Evolutionary conservation across 2,797 vertebrate genomes (phyloP).

Genomic region (Micrastur ruficollis): DNA sequence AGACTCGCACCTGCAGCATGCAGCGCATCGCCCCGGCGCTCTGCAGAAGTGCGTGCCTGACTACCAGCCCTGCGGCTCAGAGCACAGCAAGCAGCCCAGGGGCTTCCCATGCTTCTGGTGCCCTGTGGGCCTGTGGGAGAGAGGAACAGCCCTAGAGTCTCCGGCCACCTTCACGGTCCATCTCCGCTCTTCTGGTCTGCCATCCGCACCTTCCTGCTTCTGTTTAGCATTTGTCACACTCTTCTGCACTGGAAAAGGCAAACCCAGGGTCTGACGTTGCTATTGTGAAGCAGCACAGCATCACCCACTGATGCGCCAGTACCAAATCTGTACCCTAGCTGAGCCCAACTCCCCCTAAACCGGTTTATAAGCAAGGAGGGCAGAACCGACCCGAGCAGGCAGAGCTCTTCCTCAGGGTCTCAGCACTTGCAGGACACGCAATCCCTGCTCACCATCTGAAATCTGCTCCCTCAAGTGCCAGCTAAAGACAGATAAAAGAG

Average conservation of each 20-base stretch:
- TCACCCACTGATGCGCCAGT: too few species aligned
- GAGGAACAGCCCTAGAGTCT: background rate
- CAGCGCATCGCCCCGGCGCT: background rate
- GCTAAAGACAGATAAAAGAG: background rate
- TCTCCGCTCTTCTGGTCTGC: background rate
- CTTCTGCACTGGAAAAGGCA: background rate
- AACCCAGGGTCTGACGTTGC: background rate
- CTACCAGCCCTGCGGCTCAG: background rate
- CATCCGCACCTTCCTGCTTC: background rate
- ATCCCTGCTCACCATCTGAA: fast-evolving
- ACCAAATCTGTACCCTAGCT: background rate
- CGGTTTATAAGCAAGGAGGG: background rate
- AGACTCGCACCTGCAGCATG: background rate
- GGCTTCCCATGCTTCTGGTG: background rate
- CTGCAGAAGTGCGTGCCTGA: background rate
- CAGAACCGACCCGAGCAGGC: background rate
- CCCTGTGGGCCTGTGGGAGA: fast-evolving
- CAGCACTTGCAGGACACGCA: background rate
- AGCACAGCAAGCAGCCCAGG: too few species aligned
- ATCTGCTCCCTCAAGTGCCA: background rate
- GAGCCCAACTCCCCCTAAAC: background rate
- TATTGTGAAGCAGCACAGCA: background rate
- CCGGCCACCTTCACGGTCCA: background rate
- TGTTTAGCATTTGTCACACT: background rate
- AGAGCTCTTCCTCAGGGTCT: background rate